Evolutionary conservation across 2,113 vertebrate genomes (phyloP).

Genomic region (Pithys albifrons): DNA sequence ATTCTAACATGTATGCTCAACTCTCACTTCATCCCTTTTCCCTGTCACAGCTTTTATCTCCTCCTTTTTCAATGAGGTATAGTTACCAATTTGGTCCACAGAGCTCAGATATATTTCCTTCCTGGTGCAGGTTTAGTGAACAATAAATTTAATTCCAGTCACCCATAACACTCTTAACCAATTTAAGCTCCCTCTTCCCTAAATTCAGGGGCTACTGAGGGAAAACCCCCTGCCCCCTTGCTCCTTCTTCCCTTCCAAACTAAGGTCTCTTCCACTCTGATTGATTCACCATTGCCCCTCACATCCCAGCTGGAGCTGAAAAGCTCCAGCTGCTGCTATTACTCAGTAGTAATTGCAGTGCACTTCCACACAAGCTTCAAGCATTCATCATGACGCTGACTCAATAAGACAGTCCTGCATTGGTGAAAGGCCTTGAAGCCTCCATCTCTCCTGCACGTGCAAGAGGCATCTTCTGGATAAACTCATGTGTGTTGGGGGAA

Average conservation of each 20-base stretch:
- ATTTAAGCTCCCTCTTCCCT: background rate
- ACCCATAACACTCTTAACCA: background rate
- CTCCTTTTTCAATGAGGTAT: background rate
- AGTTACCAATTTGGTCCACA: background rate
- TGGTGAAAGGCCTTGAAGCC: constrained; percentile 2
- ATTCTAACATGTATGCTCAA: background rate
- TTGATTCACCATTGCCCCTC: background rate
- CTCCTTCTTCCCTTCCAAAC: background rate
- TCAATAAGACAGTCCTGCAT: background rate
- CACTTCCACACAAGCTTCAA: constrained; percentile 13
- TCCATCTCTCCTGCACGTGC: background rate
- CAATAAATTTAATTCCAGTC: background rate
- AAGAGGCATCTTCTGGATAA: constrained; percentile 5
- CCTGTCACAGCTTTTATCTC: background rate
- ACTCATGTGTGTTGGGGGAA: background rate
- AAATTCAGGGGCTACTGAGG: background rate
- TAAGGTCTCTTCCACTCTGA: background rate
- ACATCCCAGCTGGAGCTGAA: constrained; percentile 12
- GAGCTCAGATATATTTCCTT: background rate
- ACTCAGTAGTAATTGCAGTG: constrained; percentile 51
- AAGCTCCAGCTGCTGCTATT: constrained; percentile 53
- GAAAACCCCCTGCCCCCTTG: background rate
- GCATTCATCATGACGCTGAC: constrained; percentile 50
- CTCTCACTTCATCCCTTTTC: background rate
- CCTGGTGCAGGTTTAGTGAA: background rate